Conservation (phyloP, 37 sponge, comb jelly and placozoan genomes). For the Cladorhizidae sp. region DNA sequence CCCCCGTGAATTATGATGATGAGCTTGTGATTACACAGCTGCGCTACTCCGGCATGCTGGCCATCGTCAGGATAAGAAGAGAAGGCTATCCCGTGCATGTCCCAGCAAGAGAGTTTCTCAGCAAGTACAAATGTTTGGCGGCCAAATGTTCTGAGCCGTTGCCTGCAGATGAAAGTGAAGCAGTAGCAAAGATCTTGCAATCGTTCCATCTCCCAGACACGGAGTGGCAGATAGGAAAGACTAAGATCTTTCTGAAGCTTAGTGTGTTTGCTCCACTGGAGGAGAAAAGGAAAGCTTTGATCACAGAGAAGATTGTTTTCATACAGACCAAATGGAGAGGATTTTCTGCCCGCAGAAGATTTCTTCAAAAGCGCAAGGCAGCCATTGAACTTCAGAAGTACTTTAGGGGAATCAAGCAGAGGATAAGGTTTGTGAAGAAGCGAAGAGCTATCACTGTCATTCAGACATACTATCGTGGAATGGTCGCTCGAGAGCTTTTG, state of each 20-base stretch:
- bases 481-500: conserved; percentile 83
- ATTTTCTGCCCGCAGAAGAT: conserved; percentile 47
- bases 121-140: conserved; percentile 91
- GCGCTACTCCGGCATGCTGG: conserved; percentile 94
- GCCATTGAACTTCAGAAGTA: conserved; percentile 72
- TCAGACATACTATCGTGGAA: conserved; percentile 83
- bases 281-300: conserved; percentile 60
- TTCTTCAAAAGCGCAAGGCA: conserved; percentile 36
- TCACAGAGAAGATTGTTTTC: conserved; percentile 73
- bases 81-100: conserved; percentile 97
- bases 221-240: conserved; percentile 96
- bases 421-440: conserved; percentile 63
- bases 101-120: conserved; percentile 80
- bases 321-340: conserved; percentile 89
- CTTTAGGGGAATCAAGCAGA: conserved; percentile 67
- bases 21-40: conserved; percentile 91
- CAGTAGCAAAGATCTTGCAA: conserved; percentile 67
- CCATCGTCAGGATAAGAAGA: conserved; percentile 86
- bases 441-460: conserved; percentile 78
- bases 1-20: conserved; percentile 64
- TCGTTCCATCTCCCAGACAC: conserved; percentile 85
- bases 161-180: conserved; percentile 74
- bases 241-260: conserved; percentile 87
- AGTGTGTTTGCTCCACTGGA: conserved; percentile 95
- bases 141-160: conserved; percentile 61